Base-by-base conservation (phyloP, 2,113 vertebrate species). In the Epinephelus lanceolatus region DNA sequence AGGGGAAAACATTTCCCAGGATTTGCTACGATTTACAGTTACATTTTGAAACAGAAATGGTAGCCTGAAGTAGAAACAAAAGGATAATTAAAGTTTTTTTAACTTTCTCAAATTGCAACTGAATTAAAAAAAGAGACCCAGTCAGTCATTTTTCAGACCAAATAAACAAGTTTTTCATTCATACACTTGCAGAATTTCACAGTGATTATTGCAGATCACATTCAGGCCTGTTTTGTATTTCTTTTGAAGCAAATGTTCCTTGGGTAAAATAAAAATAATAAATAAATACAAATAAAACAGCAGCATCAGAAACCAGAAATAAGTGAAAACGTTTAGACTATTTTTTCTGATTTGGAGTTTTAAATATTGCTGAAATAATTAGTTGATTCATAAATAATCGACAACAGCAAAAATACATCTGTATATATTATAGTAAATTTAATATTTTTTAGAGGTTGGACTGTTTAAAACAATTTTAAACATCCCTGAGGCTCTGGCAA, bases 1-100 rank as follows among this genome's bases (percentile, higher is more conserved):
- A 75, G 19, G 6, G n/a, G 59, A 78, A 76, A 82, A 75, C 23
- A 19, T 53, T 62, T 75, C 63, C 42, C 53, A 55, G 77, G 61
- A 86, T 57, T 56, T 37, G 25, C 6, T 6, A 27, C 0, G 1
- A 61, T 37, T 62, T 10, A 30, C 11, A 0, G 30, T 47, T 19
- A 40, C 0, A 19, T 21, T 33, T 30, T 21, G 2, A 33, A 52
- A 51, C 25, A 40, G 45, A 18, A 57, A 27, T 13, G 0, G 6
- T 71, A 55, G 7, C 19, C 25, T 62, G 7, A 74, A 53, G 19
- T 42, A 12, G 4, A 74, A 66, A 78, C 1, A 37, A 6, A 37
- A 37, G 6, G 33, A 37, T 37, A 6, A 37, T 8, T 37, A 37
- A 37, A 37, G 6, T 37, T 37, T 37, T 30, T 37, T 37, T 7